A percentile compares a stretch with the other conserved stretches of the same genome.
Conservation (phyloP, 2,113 vertebrate species). For the Lasiurus borealis region DNA sequence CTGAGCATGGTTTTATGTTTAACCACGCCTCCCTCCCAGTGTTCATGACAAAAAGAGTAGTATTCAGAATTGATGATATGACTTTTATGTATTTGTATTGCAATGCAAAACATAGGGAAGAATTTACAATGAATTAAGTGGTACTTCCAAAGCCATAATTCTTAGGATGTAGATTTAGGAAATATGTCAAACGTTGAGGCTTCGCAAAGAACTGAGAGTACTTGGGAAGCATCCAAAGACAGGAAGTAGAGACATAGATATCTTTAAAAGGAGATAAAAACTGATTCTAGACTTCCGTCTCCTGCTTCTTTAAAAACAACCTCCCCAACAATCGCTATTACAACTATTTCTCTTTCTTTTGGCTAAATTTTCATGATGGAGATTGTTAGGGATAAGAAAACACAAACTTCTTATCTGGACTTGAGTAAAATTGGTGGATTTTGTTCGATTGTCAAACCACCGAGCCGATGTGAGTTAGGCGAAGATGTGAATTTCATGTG, state of each 20-base stretch:
- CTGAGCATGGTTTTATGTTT: constrained; percentile 33
- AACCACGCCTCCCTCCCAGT: background rate
- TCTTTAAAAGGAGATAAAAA: background rate
- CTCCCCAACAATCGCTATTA: background rate
- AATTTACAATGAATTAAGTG: background rate
- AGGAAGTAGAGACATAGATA: background rate
- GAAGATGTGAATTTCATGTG: background rate
- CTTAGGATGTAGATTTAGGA: constrained; percentile 32
- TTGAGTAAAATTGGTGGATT: background rate
- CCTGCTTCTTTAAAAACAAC: background rate
- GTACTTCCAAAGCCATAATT: background rate
- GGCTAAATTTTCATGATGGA: constrained; percentile 23
- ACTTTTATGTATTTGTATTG: constrained; percentile 14
- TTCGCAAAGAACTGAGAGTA: background rate
- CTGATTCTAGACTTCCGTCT: background rate
- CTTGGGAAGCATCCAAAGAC: constrained; percentile 30
- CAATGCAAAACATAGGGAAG: background rate
- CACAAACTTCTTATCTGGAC: background rate
- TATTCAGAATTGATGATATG: background rate
- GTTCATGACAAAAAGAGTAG: constrained; percentile 10
- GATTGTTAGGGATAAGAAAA: background rate
- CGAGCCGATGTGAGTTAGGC: background rate
- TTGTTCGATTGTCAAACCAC: background rate
- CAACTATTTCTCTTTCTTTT: background rate
- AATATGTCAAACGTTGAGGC: background rate